Base-by-base conservation (phyloP, 1,140 invertebrate species). In the Zophobas morio region DNA sequence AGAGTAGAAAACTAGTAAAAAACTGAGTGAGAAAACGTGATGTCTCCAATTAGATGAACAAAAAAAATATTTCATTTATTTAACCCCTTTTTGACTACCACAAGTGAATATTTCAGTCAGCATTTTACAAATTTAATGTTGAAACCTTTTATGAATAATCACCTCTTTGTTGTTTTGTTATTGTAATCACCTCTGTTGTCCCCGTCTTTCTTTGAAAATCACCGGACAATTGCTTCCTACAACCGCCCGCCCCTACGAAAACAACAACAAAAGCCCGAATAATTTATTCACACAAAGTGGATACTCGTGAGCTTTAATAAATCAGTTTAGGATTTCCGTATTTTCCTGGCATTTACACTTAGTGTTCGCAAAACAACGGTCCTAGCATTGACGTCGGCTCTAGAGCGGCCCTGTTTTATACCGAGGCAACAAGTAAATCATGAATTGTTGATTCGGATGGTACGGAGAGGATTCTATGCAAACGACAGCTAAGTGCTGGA, bases 401-500 rank as follows among this genome's bases (percentile, higher is more conserved):
- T 46, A 37, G 35, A 54, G 32, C 49, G 42, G 51, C 56, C 32
- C 66, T 73, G 70, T 77, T 77, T 77, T 73, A 77, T 77, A 47
- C 33, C 37, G 76, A 79, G 78, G 80, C 78, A 81, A 81, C 80
- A 81, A 79, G 78, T 79, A 81, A 79, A 81, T 81, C 78, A 79
- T 78, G 80, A 79, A 77, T 78, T 81, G 80, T 76, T 81, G 75
- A 77, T 81, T 77, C 70, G 76, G 66, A 56, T 57, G 6, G 63
- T 57, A 53, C 54, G 60, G 70, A 76, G 49, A 42, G 57, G 75
- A 74, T 70, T 78, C 72, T 81, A 77, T 81, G 80, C 78, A 81
- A 81, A 81, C 80, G 80, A 81, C 80, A 81, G 78, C 74, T 76
- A 81, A 81, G 80, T 79, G 80, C 75, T 74, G 75, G 80, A 81